Evolutionary conservation across 2,888 invertebrate genomes (phyloP).

Genomic region (Platynereis dumerilii): DNA sequence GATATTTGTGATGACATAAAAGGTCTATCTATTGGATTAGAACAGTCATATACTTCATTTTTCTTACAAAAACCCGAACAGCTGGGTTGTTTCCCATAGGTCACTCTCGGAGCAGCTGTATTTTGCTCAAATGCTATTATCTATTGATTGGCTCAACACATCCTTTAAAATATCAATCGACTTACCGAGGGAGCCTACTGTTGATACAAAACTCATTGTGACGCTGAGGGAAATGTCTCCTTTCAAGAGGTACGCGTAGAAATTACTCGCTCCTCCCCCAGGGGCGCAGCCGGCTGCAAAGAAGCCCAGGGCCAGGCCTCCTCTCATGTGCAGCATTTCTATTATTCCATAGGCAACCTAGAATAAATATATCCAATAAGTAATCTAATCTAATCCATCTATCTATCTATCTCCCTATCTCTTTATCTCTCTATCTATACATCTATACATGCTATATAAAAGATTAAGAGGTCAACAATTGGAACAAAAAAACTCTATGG

Average conservation of each 20-base stretch:
- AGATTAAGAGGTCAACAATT: background rate
- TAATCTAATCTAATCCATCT: too few species aligned
- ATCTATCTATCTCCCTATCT: too few species aligned
- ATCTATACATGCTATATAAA: background rate
- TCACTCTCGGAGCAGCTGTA: too few species aligned
- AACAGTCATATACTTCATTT: too few species aligned
- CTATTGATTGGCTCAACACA: too few species aligned
- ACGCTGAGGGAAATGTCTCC: slow-evolving; percentile 93
- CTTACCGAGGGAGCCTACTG: slow-evolving; percentile 82
- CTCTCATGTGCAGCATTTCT: slow-evolving; percentile 42
- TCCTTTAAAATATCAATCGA: slow-evolving; percentile 7
- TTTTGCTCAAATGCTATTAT: too few species aligned
- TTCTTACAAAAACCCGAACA: too few species aligned
- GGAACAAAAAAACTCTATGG: too few species aligned
- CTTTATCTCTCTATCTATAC: too few species aligned
- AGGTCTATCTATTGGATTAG: too few species aligned
- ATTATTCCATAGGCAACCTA: slow-evolving; percentile 46
- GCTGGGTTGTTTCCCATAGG: too few species aligned
- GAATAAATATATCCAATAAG: background rate
- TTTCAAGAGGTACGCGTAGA: slow-evolving; percentile 89
- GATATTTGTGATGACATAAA: too few species aligned
- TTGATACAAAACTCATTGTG: slow-evolving; percentile 92
- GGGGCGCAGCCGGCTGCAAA: slow-evolving; percentile 66
- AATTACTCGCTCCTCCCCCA: slow-evolving; percentile 89
- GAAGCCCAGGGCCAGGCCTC: slow-evolving; percentile 62